phyloP scores from a whole-genome alignment of 2,113 vertebrate species.

The Plotosus lineatus region DNA sequence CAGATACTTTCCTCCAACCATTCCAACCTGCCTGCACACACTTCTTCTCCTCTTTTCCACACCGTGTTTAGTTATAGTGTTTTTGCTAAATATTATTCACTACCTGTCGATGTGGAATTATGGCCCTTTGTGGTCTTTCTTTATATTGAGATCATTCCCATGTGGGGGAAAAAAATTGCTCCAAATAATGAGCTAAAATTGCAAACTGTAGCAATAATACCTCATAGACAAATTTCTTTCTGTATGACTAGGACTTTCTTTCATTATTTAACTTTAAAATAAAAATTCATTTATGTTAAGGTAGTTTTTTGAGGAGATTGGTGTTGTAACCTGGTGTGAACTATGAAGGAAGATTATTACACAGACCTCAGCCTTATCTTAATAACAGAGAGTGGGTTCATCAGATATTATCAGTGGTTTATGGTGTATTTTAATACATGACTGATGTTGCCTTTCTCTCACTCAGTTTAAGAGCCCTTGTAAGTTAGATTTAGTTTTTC shows the following conservation, averaged over 20 bases:
- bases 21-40: no score
- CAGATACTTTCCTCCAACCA: no score
- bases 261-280: neutral
- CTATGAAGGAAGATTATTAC: neutral
- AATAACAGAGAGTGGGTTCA: neutral
- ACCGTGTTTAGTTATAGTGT: no score
- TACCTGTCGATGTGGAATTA: no score
- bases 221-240: neutral
- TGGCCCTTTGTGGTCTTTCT: no score
- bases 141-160: neutral
- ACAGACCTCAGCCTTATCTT: neutral
- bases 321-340: neutral
- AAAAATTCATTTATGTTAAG: no score
- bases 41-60: no score
- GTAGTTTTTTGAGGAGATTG: neutral
- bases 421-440: neutral
- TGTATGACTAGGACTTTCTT: neutral
- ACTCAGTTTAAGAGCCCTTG: neutral
- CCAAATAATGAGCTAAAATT: neutral
- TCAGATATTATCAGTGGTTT: neutral
- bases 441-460: neutral
- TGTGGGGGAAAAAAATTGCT: neutral
- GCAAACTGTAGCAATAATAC: neutral
- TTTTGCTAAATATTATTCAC: no score
- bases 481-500: neutral